Evolutionary conservation across 2,888 invertebrate genomes (phyloP), one percentile per base, ranked within the genome.

Genomic region (Macaria liturata): DNA sequence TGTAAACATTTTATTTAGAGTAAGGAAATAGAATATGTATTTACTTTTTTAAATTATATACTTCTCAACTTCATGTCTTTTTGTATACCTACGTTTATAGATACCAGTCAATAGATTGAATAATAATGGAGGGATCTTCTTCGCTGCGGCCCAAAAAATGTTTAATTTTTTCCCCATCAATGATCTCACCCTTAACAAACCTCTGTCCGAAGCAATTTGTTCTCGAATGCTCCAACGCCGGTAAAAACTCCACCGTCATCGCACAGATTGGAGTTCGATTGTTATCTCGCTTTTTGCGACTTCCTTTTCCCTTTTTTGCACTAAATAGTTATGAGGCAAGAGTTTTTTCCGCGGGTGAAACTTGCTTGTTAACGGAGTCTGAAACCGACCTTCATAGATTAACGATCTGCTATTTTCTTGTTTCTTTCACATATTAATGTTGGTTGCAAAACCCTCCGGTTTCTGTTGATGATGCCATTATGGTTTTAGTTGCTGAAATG

Each of bases 341-440:
- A 32, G 49, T 68, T 77, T 76, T 80, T 80, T 76, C 68, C 47
- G 58, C 64, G 67, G 67, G 73, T 69, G 75, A 75, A 76, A 75
- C 74, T 67, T 54, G 54, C 65, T 20, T 1, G 20, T 20, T 20
- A 20, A 20, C 20, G 20, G 20, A 20, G 64, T 69, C 70, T 68
- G 71, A 76, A 79, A 78, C 75, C 78, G 76, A 72, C 79, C 79
- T 81, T 81, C 74, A 57, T 51, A 70, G 69, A 75, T 73, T 73
- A 71, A 67, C 69, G 68, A 71, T 71, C 71, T 66, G 67, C 66
- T 59, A 64, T 57, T 68, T 62, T 55, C 57, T 74, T 76, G 58
- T 63, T 69, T 67, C 59, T 48, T 46, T 54, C 55, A 42, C 55
- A 58, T 53, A 59, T n/a, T 9, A 7, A 9, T 9, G 9, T 59